Evolutionary conservation across 2,888 invertebrate genomes (phyloP).

Genomic region (Zhengitettix transpicula): DNA sequence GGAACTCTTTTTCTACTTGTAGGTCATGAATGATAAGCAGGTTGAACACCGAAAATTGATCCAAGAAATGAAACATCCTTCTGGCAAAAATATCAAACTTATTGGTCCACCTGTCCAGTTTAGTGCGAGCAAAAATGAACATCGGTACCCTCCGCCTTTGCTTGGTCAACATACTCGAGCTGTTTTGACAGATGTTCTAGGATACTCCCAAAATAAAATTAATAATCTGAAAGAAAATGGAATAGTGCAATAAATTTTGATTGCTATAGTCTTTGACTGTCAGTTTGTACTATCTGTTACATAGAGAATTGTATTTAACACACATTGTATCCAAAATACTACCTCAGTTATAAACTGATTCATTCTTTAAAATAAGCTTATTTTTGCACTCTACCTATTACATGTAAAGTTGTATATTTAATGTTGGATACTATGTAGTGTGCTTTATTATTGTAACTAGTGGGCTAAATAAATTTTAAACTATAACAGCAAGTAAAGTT

Average conservation of each 20-base stretch:
- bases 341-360: too few relatives aligned
- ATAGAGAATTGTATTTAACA: too few relatives aligned
- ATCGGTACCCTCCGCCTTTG: constrained; percentile 59
- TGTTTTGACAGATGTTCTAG: constrained; percentile 49
- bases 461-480: too few relatives aligned
- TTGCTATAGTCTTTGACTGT: too few relatives aligned
- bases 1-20: constrained; percentile 10
- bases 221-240: constrained; percentile 27
- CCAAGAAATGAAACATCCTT: constrained; percentile 50
- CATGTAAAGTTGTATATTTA: too few relatives aligned
- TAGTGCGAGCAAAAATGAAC: constrained; percentile 51
- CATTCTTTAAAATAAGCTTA: too few relatives aligned
- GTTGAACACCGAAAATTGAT: constrained; percentile 55
- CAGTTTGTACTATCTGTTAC: too few relatives aligned
- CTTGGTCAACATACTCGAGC: constrained; percentile 78
- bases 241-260: constrained; percentile 1
- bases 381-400: too few relatives aligned
- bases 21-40: constrained; percentile 78
- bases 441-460: too few relatives aligned
- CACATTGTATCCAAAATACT: too few relatives aligned
- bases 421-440: too few relatives aligned
- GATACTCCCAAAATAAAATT: constrained; percentile 43
- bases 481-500: too few relatives aligned
- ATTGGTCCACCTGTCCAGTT: constrained; percentile 79
- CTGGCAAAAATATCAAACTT: constrained; percentile 46